Evolutionary conservation across 2,797 vertebrate species (phyloP), one percentile per base, ranked within the genome.

Genomic region (Novumbra hubbsi): DNA sequence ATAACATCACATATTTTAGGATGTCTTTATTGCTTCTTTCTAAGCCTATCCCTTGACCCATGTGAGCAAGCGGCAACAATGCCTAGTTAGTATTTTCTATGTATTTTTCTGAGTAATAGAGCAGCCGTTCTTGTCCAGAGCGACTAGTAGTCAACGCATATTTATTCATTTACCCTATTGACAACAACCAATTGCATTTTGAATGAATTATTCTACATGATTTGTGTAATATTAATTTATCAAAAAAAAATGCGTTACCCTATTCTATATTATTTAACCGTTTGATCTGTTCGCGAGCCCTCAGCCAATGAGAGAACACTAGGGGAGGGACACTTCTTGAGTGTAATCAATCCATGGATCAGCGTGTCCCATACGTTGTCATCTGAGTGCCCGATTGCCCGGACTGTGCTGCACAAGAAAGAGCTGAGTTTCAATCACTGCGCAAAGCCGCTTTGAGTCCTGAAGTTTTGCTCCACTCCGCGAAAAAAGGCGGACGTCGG

Each of bases 311-410:
- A 86, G 73, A 49, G 76, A 2, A 14, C 57, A 5, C 4, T 0
- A n/a, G 0, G 73, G 21, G 17, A 21, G 87, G 85, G 85, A 82
- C 16, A 1, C 80, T 14, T 38, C 8, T 76, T 0, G 77, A 73
- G 75, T 82, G 88, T 89, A 89, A 89, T 90, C 86, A 90, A 83
- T 78, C 82, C 83, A 60, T 67, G 55, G 84, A 86, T 88, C 78
- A 72, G 65, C 78, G 77, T 67, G 57, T 19, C 15, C 21, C 62
- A 41, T 63, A 66, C 16, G 67, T 70, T 73, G 78, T 76, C 70
- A 73, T 4, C 68, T 63, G 73, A 1, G 41, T 45, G 49, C 57
- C 41, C 38, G 14, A 12, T 4, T 16, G 1, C 69, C 52, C 55
- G 27, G 34, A 38, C 34, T 7, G 41, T 21, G 50, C 11, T 4